A percentile compares a stretch with the other conserved stretches of the same genome.
Conservation (phyloP, 2,797 vertebrate species). For the Pachyuromys duprasi region DNA sequence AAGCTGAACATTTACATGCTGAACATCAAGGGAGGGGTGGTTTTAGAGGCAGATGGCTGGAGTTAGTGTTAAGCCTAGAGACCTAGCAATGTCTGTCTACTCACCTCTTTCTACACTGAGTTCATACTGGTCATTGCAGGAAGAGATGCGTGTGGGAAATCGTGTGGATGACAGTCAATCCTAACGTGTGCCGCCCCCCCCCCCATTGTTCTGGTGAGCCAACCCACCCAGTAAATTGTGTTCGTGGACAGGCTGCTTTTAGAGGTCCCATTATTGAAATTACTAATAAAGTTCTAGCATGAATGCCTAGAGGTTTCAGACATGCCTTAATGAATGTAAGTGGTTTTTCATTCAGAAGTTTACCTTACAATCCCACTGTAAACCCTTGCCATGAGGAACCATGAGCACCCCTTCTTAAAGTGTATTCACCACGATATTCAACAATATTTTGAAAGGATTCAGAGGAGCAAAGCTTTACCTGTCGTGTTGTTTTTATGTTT, state of each 20-base stretch:
- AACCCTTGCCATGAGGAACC: conserved; percentile 43
- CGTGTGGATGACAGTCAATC: conserved; percentile 33
- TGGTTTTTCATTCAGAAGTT: conserved; percentile 71
- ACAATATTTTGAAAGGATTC: neutral
- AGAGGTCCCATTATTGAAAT: conserved; percentile 60
- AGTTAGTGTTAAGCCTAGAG: neutral
- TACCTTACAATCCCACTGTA: conserved; percentile 53
- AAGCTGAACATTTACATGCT: neutral
- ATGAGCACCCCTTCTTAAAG: conserved; percentile 33
- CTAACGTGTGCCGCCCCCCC: conserved; percentile 24
- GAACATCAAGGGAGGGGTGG: neutral
- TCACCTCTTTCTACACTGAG: neutral
- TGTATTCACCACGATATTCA: neutral
- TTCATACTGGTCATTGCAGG: conserved; percentile 1
- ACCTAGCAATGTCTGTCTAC: neutral
- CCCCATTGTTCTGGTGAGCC: conserved; percentile 24
- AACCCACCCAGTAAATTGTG: conserved; percentile 67
- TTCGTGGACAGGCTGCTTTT: conserved; percentile 55
- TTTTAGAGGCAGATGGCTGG: conserved; percentile 5
- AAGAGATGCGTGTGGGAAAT: conserved; percentile 66
- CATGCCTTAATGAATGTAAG: conserved; percentile 78
- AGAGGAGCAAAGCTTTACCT: neutral
- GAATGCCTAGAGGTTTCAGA: conserved; percentile 68
- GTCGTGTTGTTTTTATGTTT: neutral
- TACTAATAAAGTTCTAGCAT: conserved; percentile 39